Evolutionary conservation across 2,797 vertebrate genomes (phyloP), one percentile per base, ranked within the genome.

Genomic region (Enteromius paludinosus): DNA sequence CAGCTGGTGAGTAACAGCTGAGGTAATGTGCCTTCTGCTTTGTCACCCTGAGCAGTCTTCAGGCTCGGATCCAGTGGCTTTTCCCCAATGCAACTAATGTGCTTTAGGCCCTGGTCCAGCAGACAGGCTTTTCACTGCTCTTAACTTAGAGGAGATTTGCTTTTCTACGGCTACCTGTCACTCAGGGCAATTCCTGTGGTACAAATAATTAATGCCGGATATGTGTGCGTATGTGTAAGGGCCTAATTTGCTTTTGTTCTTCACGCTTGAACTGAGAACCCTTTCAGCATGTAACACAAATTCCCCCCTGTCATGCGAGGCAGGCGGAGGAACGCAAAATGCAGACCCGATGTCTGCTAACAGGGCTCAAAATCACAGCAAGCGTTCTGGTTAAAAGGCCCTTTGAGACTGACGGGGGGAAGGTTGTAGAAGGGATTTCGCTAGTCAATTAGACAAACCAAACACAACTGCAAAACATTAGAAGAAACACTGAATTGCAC

Each of bases 191-290:
- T 92, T 94, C 92, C 90, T 93, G 91, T 90, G 81, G 91, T 94
- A 92, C 90, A 92, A 93, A 94, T 94, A 94, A 95, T 95, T 95
- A 94, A 94, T 94, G 91, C 86, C 87, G 86, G 90, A 89, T 91
- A 81, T 90, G 91, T 90, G 90, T 87, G 91, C 87, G 91, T 93
- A 89, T 91, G 92, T 93, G 52, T 76, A 69, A 91, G 90, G 87
- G 90, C 94, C 92, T 94, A 93, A 95, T 95, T 95, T 94, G 92
- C 92, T 94, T 94, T 93, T 94, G 93, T 93, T 95, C 93, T 95
- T 95, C 94, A 94, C 91, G 93, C 93, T 91, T 94, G 88, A 91
- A 92, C 91, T 79, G 90, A 91, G 87, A 91, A 90, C 91, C 79
- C 93, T 92, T 89, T 90, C 87, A 93, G 92, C 91, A 92, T 94